These are phyloP conservation scores for Thryonomys swinderianus DNA, from an alignment of 2,113 vertebrate species.

Conservation along the genomic window DNA sequence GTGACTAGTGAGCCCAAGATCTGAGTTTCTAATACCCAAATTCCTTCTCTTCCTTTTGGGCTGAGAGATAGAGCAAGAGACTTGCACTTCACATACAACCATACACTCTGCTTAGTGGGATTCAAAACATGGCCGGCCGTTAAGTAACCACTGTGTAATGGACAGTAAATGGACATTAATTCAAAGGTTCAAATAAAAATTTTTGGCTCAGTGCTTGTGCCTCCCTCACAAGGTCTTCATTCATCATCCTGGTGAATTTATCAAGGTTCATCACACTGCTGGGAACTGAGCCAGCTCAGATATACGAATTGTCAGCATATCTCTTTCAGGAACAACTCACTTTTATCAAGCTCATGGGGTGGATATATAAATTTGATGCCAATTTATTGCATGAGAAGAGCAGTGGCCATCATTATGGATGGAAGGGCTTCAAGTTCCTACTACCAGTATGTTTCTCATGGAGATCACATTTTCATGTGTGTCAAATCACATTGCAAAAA, in stretches of 20 bases:
- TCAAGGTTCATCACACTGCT: background rate
- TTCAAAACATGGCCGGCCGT: background rate
- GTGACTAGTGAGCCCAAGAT: background rate
- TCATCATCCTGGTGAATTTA: slow-evolving; percentile 22
- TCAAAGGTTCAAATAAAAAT: slow-evolving; percentile 54
- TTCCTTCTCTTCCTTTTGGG: background rate
- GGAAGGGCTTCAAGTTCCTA: background rate
- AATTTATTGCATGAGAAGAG: background rate
- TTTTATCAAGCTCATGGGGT: background rate
- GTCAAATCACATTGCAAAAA: background rate
- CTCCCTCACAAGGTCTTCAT: slow-evolving; percentile 35
- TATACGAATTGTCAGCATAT: slow-evolving; percentile 17
- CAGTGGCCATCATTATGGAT: background rate
- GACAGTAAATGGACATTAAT: background rate
- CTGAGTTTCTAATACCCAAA: background rate
- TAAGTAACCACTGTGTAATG: background rate
- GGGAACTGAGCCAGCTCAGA: background rate
- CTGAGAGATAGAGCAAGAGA: background rate
- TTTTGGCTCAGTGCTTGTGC: background rate
- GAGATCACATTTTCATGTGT: background rate
- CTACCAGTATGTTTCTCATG: background rate
- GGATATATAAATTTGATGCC: background rate
- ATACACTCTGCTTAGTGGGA: background rate
- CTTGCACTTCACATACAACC: background rate
- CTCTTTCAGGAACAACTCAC: slow-evolving; percentile 18